Base-by-base conservation (phyloP, 2,797 vertebrate species). In the Mormyrus proboscirostris region DNA sequence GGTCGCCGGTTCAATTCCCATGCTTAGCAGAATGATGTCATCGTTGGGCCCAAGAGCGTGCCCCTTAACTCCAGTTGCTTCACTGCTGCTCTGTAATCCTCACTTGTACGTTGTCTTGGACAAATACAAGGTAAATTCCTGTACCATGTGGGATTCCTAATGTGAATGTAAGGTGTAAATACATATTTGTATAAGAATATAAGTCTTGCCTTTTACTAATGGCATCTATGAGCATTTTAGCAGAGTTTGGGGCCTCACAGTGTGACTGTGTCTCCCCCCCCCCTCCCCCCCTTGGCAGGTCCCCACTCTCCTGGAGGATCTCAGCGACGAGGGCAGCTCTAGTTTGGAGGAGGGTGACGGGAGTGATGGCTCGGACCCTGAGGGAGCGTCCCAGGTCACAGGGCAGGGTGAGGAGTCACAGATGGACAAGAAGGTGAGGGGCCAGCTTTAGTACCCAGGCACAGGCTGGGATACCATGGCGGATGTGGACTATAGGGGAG, bases 401-500 rank as follows among this genome's bases (percentile, higher is more conserved):
- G 92, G 94, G 9, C 91, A 92, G 7, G 83, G 91, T 19, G 51
- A 92, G 87, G 91, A 92, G 88, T 57, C 91, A 14, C 90, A 90
- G 1, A 0, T 95, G 9, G 96, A 98, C 92, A 99, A 94, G 95
- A 99, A 99, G 97, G 98, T 99, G 88, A 92, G 91, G 22, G 76
- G n/a, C 29, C 10, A 49, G 44, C 22, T 76, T 41, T 76, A 19
- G 22, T 10, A 47, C 3, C 86, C 53, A n/a, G n/a, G 14, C 25
- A 14, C 41, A 25, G 59, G 8, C 38, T 76, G 44, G 8, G 79
- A 83, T 47, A n/a, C 3, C 12, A 16, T 59, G 47, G 19, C 16
- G n/a, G 33, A n/a, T 87, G 16, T 59, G 41, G 33, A 33, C 33
- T 16, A 6, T 41, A 73, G 69, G 33, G 69, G 65, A 33, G 22